A percentile compares a stretch with the other conserved stretches of the same genome.
phyloP scores from a whole-genome alignment of 2,888 invertebrate genomes.

The Hetaerina titia region DNA sequence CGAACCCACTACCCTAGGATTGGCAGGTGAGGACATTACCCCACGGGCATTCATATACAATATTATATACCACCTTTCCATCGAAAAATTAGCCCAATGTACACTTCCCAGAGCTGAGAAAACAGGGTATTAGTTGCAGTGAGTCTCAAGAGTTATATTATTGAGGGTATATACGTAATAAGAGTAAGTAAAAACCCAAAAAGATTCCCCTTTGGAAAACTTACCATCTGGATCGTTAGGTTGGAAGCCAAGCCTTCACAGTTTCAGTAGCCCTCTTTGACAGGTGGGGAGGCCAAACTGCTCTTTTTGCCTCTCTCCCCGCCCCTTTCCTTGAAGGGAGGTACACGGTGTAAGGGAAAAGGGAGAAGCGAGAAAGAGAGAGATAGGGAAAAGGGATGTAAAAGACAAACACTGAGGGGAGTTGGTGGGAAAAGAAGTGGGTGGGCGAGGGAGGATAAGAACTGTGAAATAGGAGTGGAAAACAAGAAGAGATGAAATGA shows the following conservation, averaged over 20 bases:
- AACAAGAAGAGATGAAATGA: background rate
- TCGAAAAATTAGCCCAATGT: too few species aligned
- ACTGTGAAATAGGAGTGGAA: background rate
- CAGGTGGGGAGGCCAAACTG: background rate
- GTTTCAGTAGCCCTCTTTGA: background rate
- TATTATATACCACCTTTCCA: too few species aligned
- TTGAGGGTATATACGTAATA: too few species aligned
- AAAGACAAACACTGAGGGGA: background rate
- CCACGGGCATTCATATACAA: too few species aligned
- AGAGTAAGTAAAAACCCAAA: background rate
- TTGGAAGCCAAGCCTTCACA: slow-evolving; percentile 26
- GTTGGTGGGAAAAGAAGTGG: background rate
- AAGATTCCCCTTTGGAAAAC: background rate
- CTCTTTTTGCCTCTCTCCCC: background rate
- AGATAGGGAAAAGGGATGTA: background rate
- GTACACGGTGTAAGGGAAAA: background rate
- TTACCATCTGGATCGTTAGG: background rate
- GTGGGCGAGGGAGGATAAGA: background rate
- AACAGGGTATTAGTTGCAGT: too few species aligned
- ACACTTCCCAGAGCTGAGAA: too few species aligned
- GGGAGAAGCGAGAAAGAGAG: background rate
- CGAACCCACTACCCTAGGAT: too few species aligned
- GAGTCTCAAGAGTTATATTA: too few species aligned
- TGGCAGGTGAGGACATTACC: too few species aligned
- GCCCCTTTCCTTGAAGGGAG: background rate